Conservation (phyloP, 2,888 invertebrate genomes). For the Polydrusus cervinus region DNA sequence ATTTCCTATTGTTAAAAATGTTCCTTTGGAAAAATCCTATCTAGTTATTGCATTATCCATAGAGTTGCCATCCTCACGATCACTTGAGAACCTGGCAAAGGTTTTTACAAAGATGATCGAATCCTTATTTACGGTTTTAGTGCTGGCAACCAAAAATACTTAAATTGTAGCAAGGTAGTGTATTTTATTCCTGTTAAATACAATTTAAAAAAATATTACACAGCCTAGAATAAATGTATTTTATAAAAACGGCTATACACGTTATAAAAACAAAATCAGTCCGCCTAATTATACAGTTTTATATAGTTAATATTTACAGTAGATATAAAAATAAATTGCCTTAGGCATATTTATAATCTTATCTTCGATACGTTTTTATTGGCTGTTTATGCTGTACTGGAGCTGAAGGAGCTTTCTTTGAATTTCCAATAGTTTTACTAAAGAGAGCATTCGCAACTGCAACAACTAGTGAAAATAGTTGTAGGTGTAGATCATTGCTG, state of each 20-base stretch:
- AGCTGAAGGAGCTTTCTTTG: conserved; percentile 10
- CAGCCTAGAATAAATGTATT: conserved; percentile 3
- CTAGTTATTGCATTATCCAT: no score
- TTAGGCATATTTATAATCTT: background rate
- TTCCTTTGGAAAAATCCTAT: no score
- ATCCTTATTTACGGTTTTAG: no score
- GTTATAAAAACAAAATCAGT: conserved; percentile 25
- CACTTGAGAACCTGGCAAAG: no score
- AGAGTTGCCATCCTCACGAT: no score
- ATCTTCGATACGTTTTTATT: conserved; percentile 12
- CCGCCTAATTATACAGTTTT: conserved; percentile 11
- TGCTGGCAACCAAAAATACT: no score
- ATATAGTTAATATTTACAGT: conserved; percentile 13
- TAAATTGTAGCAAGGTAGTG: no score
- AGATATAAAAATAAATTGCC: conserved; percentile 20
- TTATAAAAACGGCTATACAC: conserved; percentile 13
- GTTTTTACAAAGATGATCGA: no score
- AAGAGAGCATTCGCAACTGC: conserved; percentile 87
- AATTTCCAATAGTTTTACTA: conserved; percentile 74
- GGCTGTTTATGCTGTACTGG: background rate
- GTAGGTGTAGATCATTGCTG: conserved; percentile 80
- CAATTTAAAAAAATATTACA: background rate
- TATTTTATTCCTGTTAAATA: no score
- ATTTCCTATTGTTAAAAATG: no score
- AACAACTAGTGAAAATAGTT: conserved; percentile 89